Evolutionary conservation across 2,797 vertebrate species (phyloP).

Genomic region (Parambassis ranga): DNA sequence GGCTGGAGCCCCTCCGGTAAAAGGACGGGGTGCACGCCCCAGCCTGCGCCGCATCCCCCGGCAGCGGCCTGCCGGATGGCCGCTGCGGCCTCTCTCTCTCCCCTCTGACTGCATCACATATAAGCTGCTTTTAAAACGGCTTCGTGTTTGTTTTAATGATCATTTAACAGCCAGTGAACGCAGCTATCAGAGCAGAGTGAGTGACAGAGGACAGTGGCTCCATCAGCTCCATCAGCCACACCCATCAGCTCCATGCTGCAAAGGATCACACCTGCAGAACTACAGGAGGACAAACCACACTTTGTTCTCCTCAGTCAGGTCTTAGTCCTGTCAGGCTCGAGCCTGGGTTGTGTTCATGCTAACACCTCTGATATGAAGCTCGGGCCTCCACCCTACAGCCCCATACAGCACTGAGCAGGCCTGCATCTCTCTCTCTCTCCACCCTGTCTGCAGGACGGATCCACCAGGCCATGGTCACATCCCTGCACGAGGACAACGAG

Average conservation of each 20-base stretch:
- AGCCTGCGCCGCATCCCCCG: constrained; percentile 32
- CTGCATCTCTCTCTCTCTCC: constrained; percentile 2
- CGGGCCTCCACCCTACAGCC: not conserved
- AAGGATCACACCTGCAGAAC: too few species aligned
- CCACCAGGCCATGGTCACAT: constrained; percentile 99
- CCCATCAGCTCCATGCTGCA: constrained; percentile 41
- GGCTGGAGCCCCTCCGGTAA: not conserved
- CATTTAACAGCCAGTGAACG: not conserved
- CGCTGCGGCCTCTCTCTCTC: constrained; percentile 47
- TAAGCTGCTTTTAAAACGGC: not conserved
- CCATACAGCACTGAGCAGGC: constrained; percentile 1
- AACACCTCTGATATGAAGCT: not conserved
- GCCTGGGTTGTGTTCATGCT: not conserved
- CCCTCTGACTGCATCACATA: not conserved
- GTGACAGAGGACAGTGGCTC: not conserved
- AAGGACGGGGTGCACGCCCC: not conserved
- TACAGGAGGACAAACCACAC: too few species aligned
- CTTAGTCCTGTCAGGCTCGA: not conserved
- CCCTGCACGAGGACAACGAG: constrained; percentile 94
- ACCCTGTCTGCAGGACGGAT: constrained; percentile 85
- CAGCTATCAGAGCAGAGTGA: not conserved
- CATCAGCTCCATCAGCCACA: constrained; percentile 54
- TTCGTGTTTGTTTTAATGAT: not conserved
- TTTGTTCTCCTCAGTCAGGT: too few species aligned
- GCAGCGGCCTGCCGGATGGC: constrained; percentile 23